Percentiles rank a stretch among this genome's conserved stretches.
Conservation (phyloP, 2,113 vertebrate genomes). For the Pedetes capensis region DNA sequence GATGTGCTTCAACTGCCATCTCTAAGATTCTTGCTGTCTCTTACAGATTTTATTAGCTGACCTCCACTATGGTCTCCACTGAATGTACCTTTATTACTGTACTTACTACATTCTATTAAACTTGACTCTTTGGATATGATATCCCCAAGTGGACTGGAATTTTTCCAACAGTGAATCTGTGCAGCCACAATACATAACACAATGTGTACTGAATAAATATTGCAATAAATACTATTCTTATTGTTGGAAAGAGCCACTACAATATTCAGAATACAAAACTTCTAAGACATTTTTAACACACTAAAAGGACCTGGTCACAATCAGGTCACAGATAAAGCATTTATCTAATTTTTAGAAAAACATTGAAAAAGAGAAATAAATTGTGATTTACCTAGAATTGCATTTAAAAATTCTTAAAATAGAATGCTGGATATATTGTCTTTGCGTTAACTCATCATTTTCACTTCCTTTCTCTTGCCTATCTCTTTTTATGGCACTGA, state of each 20-base stretch:
- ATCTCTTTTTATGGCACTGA: neutral
- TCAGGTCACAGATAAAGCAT: neutral
- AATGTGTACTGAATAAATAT: neutral
- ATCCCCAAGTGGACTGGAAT: neutral
- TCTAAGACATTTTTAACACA: neutral
- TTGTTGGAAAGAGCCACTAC: neutral
- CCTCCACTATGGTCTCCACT: neutral
- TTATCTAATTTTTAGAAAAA: neutral
- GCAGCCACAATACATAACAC: neutral
- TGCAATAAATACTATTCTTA: neutral
- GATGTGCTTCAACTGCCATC: neutral
- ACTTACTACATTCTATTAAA: neutral
- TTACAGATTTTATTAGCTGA: neutral
- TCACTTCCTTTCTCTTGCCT: slow-evolving; percentile 5
- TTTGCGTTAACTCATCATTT: neutral
- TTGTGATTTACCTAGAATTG: neutral
- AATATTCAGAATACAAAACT: neutral
- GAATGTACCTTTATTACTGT: neutral
- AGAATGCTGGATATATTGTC: neutral
- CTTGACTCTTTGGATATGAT: neutral
- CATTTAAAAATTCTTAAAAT: neutral
- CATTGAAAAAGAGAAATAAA: neutral
- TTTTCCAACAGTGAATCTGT: neutral
- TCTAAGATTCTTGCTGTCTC: neutral
- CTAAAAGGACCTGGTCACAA: neutral